Percentiles rank a stretch among this genome's conserved stretches.
These are phyloP conservation scores for Craterocephalus amniculus DNA, from an alignment of 2,797 vertebrate species.

Conservation along the genomic window DNA sequence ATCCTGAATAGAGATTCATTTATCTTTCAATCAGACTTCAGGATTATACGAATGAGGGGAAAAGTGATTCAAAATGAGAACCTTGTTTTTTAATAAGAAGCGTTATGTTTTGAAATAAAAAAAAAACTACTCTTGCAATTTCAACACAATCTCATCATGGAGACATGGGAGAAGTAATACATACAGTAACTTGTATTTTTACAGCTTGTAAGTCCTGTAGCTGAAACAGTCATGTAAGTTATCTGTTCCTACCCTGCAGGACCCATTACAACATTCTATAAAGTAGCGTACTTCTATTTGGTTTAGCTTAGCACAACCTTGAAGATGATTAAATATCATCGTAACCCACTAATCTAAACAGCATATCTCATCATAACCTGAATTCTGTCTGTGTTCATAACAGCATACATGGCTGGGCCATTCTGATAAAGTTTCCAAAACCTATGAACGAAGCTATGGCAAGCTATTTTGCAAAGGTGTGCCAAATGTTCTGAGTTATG, in stretches of 20 bases:
- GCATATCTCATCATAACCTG: too few relatives aligned
- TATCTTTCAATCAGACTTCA: neutral
- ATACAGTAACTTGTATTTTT: neutral
- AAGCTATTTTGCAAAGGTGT: neutral
- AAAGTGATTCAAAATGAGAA: neutral
- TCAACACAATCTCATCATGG: neutral
- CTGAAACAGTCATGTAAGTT: neutral
- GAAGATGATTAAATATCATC: too few relatives aligned
- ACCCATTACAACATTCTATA: neutral
- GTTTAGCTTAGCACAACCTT: neutral
- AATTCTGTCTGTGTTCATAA: too few relatives aligned
- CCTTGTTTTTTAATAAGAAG: neutral
- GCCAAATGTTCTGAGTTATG: neutral
- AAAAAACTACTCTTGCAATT: neutral
- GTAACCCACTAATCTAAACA: too few relatives aligned
- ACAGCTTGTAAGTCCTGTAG: too few relatives aligned
- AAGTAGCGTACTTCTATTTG: neutral
- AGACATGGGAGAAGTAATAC: neutral
- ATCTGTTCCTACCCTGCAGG: neutral
- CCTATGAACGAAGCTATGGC: too few relatives aligned
- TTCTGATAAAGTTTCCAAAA: too few relatives aligned
- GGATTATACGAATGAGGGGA: neutral
- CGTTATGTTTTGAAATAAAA: neutral
- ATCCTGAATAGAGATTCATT: too few relatives aligned
- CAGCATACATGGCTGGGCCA: too few relatives aligned